These are phyloP conservation scores for Sula dactylatra DNA, from an alignment of 2,113 vertebrate species.

Conservation along the genomic window DNA sequence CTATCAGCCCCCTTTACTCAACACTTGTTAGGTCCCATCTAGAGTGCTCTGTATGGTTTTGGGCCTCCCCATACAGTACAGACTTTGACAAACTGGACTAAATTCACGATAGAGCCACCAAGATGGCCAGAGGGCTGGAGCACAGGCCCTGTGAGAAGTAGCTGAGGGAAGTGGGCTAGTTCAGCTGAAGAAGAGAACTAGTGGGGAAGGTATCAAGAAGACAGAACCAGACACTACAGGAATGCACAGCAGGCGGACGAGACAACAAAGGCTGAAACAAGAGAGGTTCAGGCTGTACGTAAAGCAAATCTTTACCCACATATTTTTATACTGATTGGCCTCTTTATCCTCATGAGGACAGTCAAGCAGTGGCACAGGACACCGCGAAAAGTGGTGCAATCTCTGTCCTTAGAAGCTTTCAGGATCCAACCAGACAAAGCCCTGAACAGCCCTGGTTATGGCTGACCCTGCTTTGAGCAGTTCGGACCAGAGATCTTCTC, in stretches of 20 bases:
- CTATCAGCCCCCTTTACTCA: not conserved
- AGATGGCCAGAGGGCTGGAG: not conserved
- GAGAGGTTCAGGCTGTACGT: accelerated
- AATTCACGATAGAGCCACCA: not conserved
- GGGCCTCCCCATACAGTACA: not conserved
- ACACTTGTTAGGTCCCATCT: not conserved
- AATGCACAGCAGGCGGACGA: accelerated
- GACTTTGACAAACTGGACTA: not conserved
- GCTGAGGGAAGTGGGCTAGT: not conserved
- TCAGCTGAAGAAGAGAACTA: not conserved
- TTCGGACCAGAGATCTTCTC: not conserved
- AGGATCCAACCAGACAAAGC: not conserved
- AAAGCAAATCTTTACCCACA: not conserved
- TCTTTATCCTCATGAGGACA: not conserved
- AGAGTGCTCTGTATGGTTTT: not conserved
- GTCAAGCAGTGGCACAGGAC: not conserved
- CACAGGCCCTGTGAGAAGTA: not conserved
- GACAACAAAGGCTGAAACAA: not conserved
- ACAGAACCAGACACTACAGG: not conserved
- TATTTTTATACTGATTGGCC: no score
- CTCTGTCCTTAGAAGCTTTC: not conserved
- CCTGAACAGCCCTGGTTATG: not conserved
- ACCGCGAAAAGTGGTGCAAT: accelerated
- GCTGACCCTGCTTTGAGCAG: not conserved
- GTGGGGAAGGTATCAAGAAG: not conserved